phyloP scores from a whole-genome alignment of 2,888 invertebrate genomes.

The Heteropelma amictum region DNA sequence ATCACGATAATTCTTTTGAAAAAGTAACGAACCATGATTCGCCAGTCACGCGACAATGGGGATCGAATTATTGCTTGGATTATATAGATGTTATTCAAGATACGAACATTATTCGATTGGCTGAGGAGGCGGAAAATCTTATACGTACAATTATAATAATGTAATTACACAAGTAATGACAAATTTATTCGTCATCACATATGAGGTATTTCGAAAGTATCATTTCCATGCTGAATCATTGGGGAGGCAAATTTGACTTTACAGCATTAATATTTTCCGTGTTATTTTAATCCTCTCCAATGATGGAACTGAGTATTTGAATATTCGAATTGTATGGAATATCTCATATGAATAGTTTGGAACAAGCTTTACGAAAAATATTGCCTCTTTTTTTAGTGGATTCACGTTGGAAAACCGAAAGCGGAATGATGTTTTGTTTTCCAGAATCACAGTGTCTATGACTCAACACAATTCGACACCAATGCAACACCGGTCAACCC shows the following conservation, averaged over 20 bases:
- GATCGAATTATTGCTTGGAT: no score
- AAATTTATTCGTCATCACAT: background rate
- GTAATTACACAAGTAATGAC: background rate
- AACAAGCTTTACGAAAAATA: background rate
- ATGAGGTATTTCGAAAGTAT: slow-evolving; percentile 19
- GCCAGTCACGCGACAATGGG: no score
- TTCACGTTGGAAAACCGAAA: slow-evolving; percentile 53
- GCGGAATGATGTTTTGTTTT: slow-evolving; percentile 69
- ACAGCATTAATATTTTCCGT: background rate
- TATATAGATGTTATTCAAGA: no score
- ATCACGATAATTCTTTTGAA: background rate
- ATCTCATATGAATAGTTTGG: background rate
- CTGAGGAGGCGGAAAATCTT: background rate
- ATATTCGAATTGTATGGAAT: background rate
- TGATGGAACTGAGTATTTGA: no score
- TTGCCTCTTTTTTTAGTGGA: slow-evolving; percentile 1
- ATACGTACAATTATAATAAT: background rate
- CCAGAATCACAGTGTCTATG: slow-evolving; percentile 86
- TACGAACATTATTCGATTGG: background rate
- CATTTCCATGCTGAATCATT: no score
- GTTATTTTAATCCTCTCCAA: no score
- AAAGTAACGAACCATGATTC: no score
- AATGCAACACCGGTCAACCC: slow-evolving; percentile 84
- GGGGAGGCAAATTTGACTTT: background rate
- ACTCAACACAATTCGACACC: slow-evolving; percentile 85